Percentiles rank a stretch among this genome's conserved stretches.
These are phyloP conservation scores for Philotrypesis tridentata DNA, from an alignment of 1,140 invertebrate species.

Conservation along the genomic window DNA sequence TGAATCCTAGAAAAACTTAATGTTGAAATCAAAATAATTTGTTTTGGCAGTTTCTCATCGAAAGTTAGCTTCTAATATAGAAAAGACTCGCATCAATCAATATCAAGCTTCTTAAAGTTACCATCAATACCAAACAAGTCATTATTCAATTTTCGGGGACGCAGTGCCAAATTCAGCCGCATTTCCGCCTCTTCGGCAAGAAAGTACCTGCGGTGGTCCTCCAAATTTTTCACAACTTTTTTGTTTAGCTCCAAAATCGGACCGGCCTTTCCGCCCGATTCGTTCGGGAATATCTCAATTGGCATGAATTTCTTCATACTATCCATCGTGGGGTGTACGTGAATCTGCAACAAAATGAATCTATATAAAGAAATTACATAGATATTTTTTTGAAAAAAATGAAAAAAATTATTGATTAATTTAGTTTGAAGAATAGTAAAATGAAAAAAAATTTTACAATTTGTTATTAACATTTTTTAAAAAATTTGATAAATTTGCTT, in stretches of 20 bases:
- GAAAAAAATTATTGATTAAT: too few species aligned
- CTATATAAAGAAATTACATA: too few species aligned
- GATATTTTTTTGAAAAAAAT: too few species aligned
- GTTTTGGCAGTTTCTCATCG: too few species aligned
- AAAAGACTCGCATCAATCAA: conserved; percentile 74
- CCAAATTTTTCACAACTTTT: conserved; percentile 70
- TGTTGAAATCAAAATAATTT: too few species aligned
- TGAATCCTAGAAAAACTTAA: too few species aligned
- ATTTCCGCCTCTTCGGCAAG: conserved; percentile 74
- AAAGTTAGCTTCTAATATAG: too few species aligned
- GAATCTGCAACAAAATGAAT: too few species aligned
- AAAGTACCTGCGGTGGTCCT: conserved; percentile 74
- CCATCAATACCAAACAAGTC: conserved; percentile 81
- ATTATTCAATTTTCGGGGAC: conserved; percentile 77
- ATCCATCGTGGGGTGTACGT: conserved; percentile 64
- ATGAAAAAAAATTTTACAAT: too few species aligned
- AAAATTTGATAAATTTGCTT: too few species aligned
- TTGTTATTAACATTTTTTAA: too few species aligned
- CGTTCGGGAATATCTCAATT: conserved; percentile 72
- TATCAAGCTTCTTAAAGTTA: conserved; percentile 82
- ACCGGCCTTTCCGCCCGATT: conserved; percentile 74
- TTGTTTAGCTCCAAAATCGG: conserved; percentile 59
- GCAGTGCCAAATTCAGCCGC: conserved; percentile 76
- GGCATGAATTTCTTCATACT: conserved; percentile 69
- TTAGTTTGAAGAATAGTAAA: too few species aligned